Percentiles rank a stretch among this genome's conserved stretches.
Conservation (phyloP, 2,888 invertebrate species). For the Apotomis betuletana region DNA sequence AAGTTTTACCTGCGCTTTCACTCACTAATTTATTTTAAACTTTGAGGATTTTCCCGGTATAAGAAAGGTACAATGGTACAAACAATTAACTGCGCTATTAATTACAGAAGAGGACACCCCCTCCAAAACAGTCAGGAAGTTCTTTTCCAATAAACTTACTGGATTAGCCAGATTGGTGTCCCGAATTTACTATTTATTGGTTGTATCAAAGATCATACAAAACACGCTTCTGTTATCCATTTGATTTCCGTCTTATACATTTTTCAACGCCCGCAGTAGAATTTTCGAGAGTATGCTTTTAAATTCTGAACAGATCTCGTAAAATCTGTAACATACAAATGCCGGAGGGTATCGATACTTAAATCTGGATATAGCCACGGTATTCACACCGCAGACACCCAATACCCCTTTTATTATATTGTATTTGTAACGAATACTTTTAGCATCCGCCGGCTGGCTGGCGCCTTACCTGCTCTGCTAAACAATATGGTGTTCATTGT, state of each 20-base stretch:
- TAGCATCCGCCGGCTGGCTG: conserved; percentile 44
- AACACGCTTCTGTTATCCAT: conserved; percentile 25
- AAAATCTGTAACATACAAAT: conserved; percentile 38
- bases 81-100: no score
- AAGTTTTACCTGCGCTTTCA: no score
- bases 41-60: no score
- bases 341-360: conserved; percentile 28
- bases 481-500: conserved; percentile 45
- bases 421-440: conserved; percentile 54
- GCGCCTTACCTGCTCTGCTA: conserved; percentile 51
- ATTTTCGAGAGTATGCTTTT: conserved; percentile 28
- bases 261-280: conserved; percentile 33
- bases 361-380: conserved; percentile 36
- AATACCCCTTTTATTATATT: conserved; percentile 46
- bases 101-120: no score
- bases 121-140: background rate
- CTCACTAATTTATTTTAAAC: no score
- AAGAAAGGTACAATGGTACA: no score
- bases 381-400: conserved; percentile 38
- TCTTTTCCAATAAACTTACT: conserved; percentile 3
- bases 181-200: conserved; percentile 28
- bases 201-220: conserved; percentile 12
- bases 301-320: conserved; percentile 39
- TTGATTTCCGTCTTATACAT: conserved; percentile 34
- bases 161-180: conserved; percentile 14